Base-by-base conservation (phyloP, 2,888 invertebrate genomes). In the Harmothoe impar region DNA sequence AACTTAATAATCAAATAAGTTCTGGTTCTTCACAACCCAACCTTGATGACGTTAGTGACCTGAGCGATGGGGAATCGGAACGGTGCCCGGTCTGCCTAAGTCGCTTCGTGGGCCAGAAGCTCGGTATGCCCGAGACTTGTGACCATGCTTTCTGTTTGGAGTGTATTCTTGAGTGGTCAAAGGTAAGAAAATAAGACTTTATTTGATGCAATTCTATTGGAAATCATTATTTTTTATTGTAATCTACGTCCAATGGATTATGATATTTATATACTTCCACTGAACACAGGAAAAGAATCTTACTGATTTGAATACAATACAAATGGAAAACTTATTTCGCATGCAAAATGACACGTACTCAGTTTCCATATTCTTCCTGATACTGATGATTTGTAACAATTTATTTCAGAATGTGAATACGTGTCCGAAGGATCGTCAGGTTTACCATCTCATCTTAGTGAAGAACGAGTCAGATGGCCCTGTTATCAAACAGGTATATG, bases 111-210 rank as follows among this genome's bases (percentile, higher is more conserved):
- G 96, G 97, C 54, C 98, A 98, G 96, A 97, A 98, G 96, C 97
- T 98, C 90, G 99, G 98, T 10, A 97, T 97, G 43, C 99, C 99
- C 0, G 97, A 98, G 94, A 97, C 97, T 33, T 99, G 99, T 96
- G 98, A 98, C 93, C 99, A 99, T 95, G 97, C 97, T 91, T 99
- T 98, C 96, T 99, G 99, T 95, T 96, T 98, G 68, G 97, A 98
- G 93, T 99, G 99, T 95, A 97, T 99, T 92, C 97, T 97, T 89
- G 98, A 98, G 95, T 99, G 99, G 99, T 97, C 98, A n/a, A 98
- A 97, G 95, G 97, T 97, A 95, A 81, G 81, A 35, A 77, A 17
- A 77, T 43, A 10, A 43, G 10, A 43, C 3, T 7, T 43, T 43
- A 10, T n/a, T n/a, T n/a, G n/a, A n/a, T n/a, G n/a, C n/a, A n/a